Percentiles rank a stretch among this genome's conserved stretches.
Conservation (phyloP, 2,888 invertebrate species). For the Ichneumon xanthorius region DNA sequence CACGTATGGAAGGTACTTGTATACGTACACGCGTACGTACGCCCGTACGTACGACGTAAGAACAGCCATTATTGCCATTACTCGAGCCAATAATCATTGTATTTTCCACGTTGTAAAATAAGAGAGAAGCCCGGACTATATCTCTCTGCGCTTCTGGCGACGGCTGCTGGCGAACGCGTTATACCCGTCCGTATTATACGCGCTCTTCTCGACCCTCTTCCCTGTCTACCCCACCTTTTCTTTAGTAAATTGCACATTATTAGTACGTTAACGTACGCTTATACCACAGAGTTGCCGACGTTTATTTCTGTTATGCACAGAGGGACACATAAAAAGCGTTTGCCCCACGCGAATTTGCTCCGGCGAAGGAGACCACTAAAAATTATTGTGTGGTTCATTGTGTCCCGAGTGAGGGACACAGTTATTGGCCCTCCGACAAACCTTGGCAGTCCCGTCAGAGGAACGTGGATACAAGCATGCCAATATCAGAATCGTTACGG, state of each 20-base stretch:
- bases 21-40: conserved; percentile 42
- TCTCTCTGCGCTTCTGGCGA: conserved; percentile 56
- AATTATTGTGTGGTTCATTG: background rate
- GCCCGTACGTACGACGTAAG: conserved; percentile 49
- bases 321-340: conserved; percentile 36
- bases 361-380: conserved; percentile 4
- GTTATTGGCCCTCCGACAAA: background rate
- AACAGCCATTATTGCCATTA: conserved; percentile 67
- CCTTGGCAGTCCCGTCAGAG: background rate
- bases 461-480: background rate
- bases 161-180: conserved; percentile 38
- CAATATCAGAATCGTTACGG: background rate
- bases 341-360: conserved; percentile 30
- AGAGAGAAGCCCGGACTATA: conserved; percentile 57
- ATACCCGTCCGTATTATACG: conserved; percentile 9
- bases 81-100: conserved; percentile 70
- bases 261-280: conserved; percentile 61
- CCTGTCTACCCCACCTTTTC: conserved; percentile 14
- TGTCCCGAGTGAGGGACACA: background rate
- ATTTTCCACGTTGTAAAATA: conserved; percentile 68
- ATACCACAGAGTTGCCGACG: conserved; percentile 23
- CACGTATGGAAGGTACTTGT: conserved; percentile 42
- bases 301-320: conserved; percentile 45
- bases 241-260: conserved; percentile 67
- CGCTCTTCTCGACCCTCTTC: conserved; percentile 2